These are phyloP conservation scores for Rotaria macrura DNA, from an alignment of 2,888 invertebrate genomes.

Conservation along the genomic window DNA sequence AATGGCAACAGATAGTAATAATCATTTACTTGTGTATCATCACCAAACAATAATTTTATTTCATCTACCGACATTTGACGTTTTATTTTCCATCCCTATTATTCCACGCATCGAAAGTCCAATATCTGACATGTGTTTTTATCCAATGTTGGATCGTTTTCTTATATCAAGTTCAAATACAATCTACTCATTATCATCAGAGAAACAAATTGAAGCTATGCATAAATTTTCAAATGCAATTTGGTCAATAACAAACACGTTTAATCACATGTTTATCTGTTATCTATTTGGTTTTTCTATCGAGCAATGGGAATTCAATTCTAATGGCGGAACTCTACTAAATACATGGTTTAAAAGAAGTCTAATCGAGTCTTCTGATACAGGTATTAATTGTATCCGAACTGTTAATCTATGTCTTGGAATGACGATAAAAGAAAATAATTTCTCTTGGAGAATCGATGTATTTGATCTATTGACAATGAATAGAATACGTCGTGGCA, in stretches of 20 bases:
- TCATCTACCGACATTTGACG: background rate
- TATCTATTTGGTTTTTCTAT: background rate
- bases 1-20: background rate
- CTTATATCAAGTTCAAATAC: background rate
- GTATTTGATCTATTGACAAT: background rate
- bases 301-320: background rate
- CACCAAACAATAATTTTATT: background rate
- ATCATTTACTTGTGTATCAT: background rate
- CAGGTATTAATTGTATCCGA: background rate
- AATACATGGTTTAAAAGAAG: background rate
- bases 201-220: background rate
- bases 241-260: conserved; percentile 2
- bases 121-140: background rate
- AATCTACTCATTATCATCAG: background rate
- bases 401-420: background rate
- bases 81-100: background rate
- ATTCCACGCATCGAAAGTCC: background rate
- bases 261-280: background rate
- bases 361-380: background rate
- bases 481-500: conserved; percentile 12
- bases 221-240: background rate
- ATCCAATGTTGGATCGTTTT: background rate
- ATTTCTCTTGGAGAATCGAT: conserved; percentile 7
- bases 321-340: background rate
- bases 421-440: background rate